These are phyloP conservation scores for Typhlichthys eigenmanni DNA, from an alignment of 2,797 vertebrate species.

Conservation along the genomic window DNA sequence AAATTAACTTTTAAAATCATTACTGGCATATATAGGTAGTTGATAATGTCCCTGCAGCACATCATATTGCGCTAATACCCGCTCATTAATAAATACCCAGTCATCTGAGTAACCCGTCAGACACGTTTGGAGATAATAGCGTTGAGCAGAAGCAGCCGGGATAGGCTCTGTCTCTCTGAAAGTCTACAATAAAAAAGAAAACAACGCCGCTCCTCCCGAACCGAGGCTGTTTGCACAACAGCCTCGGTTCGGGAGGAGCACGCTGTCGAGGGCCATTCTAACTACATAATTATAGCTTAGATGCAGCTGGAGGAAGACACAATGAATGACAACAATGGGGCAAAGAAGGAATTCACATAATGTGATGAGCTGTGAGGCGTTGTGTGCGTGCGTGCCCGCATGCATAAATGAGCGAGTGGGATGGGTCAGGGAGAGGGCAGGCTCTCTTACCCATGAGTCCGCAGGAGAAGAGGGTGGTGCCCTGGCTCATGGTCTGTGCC, in stretches of 20 bases:
- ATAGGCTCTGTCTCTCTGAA: constrained; percentile 10
- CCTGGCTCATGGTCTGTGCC: constrained; percentile 93
- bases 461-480: constrained; percentile 90
- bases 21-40: too few relatives aligned
- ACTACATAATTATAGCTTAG: constrained; percentile 20
- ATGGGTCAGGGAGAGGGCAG: neutral
- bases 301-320: neutral
- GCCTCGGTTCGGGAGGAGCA: neutral
- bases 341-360: neutral
- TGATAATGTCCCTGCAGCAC: too few relatives aligned
- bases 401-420: neutral
- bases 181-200: constrained; percentile 4
- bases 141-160: constrained; percentile 15
- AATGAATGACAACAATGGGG: neutral
- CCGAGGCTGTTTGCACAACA: neutral
- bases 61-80: constrained; percentile 26
- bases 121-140: constrained; percentile 22
- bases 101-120: constrained; percentile 33
- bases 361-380: neutral
- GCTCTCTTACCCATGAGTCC: constrained; percentile 90
- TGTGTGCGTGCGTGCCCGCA: neutral
- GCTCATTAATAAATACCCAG: constrained; percentile 10
- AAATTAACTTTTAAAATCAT: too few relatives aligned
- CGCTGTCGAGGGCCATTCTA: neutral
- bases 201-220: neutral